Conservation (phyloP, 2,888 invertebrate genomes). For the Drosophila putrida region DNA sequence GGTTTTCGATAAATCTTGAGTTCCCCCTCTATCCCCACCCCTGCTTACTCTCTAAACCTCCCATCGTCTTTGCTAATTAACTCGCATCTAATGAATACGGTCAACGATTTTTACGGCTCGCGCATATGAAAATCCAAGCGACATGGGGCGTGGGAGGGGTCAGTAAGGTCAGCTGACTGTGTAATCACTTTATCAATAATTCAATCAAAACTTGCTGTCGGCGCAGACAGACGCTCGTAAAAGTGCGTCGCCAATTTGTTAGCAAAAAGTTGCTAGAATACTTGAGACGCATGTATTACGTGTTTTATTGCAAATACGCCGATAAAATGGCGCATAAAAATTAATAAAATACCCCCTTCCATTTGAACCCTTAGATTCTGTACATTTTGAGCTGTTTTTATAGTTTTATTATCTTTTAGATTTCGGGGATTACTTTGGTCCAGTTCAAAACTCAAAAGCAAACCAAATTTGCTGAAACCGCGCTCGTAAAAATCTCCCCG, state of each 20-base stretch:
- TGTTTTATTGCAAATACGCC: constrained; percentile 69
- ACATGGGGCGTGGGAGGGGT: background rate
- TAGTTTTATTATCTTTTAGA: constrained; percentile 70
- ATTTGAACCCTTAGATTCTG: background rate
- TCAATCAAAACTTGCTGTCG: constrained; percentile 70
- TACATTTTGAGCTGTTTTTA: constrained; percentile 53
- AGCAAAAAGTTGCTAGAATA: constrained; percentile 18
- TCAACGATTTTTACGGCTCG: constrained; percentile 63
- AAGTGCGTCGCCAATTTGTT: constrained; percentile 66
- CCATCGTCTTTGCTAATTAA: constrained; percentile 50
- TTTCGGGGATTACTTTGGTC: constrained; percentile 37
- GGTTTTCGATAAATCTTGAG: constrained; percentile 66
- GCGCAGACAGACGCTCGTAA: constrained; percentile 61
- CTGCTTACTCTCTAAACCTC: background rate
- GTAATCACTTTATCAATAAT: constrained; percentile 80
- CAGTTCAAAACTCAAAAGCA: constrained; percentile 43
- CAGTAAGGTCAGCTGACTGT: constrained; percentile 39
- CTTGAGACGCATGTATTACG: constrained; percentile 56
- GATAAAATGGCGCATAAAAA: constrained; percentile 73
- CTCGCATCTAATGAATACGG: constrained; percentile 61
- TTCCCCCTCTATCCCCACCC: background rate
- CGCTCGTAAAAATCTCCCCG: constrained; percentile 68
- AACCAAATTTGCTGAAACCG: constrained; percentile 61
- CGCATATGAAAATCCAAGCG: constrained; percentile 43
- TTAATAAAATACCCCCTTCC: constrained; percentile 68